Evolutionary conservation across 2,113 vertebrate genomes (phyloP).

Genomic region (Psittacula cyanocephala): DNA sequence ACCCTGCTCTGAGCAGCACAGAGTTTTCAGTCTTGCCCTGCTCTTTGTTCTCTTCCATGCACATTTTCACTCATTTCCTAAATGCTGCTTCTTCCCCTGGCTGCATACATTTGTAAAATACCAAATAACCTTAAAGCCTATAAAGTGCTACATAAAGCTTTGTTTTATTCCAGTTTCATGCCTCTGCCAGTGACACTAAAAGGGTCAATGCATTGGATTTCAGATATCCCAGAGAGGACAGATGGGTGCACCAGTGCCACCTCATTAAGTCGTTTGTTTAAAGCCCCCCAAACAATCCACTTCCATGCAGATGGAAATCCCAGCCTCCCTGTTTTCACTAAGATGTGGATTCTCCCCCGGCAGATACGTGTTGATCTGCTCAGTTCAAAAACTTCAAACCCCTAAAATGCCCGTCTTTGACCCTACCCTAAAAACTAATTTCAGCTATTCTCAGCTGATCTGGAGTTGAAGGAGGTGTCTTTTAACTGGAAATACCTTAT

Average conservation of each 20-base stretch:
- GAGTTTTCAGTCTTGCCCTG: neutral
- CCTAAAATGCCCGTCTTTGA: slow-evolving; percentile 33
- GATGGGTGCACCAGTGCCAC: neutral
- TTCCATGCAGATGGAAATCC: slow-evolving; percentile 41
- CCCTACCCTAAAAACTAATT: slow-evolving; percentile 58
- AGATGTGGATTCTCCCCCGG: slow-evolving; percentile 20
- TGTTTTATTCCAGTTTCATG: neutral
- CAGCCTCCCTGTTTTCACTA: neutral
- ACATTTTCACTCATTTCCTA: neutral
- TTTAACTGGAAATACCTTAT: slow-evolving; percentile 52
- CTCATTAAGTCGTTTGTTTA: slow-evolving; percentile 57
- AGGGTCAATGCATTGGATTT: neutral
- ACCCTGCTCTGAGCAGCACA: neutral
- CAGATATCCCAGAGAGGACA: neutral
- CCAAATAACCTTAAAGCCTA: neutral
- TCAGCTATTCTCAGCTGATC: slow-evolving; percentile 55
- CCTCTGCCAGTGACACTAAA: neutral
- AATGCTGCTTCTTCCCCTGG: neutral
- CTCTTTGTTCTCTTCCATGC: neutral
- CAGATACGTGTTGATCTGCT: neutral
- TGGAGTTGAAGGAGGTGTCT: slow-evolving; percentile 16
- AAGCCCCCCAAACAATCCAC: slow-evolving; percentile 2
- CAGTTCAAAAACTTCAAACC: slow-evolving; percentile 27
- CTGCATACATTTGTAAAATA: neutral
- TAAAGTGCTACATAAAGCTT: neutral